phyloP scores from a whole-genome alignment of 2,113 vertebrate species.

The crab-eating macaque (Macaca fascicularis) region DNA sequence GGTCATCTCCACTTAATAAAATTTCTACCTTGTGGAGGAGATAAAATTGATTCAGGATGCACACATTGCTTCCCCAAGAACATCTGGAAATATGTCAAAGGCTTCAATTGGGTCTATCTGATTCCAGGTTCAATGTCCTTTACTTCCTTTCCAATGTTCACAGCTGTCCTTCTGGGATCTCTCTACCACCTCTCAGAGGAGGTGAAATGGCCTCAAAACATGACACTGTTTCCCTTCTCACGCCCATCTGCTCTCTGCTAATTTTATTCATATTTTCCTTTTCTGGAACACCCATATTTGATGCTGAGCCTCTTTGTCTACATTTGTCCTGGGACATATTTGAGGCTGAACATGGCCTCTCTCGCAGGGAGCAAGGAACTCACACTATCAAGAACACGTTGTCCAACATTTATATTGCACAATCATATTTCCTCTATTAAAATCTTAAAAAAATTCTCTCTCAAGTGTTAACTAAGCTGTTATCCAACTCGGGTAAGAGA shows the following conservation, averaged over 20 bases:
- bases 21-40: neutral
- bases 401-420: neutral
- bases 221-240: conserved; percentile 9
- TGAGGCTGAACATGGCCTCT: neutral
- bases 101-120: neutral
- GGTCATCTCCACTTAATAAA: neutral
- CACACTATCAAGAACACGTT: neutral
- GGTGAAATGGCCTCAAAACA: neutral
- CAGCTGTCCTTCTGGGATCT: neutral
- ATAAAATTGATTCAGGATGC: neutral
- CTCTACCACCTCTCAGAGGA: neutral
- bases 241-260: neutral
- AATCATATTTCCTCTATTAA: conserved; percentile 1
- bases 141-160: neutral
- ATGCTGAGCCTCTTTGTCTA: neutral
- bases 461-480: neutral
- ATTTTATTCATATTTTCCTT: neutral
- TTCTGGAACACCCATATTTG: neutral
- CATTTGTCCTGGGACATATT: neutral
- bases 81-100: neutral
- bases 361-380: neutral
- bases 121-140: neutral
- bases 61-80: neutral
- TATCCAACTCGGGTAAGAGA: neutral
- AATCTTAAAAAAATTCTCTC: neutral